A percentile compares a stretch with the other conserved stretches of the same genome.
Evolutionary conservation across 30 jellyfish, hydroid and myxozoan species (phyloP).

Genomic region (Sanderia malayensis): DNA sequence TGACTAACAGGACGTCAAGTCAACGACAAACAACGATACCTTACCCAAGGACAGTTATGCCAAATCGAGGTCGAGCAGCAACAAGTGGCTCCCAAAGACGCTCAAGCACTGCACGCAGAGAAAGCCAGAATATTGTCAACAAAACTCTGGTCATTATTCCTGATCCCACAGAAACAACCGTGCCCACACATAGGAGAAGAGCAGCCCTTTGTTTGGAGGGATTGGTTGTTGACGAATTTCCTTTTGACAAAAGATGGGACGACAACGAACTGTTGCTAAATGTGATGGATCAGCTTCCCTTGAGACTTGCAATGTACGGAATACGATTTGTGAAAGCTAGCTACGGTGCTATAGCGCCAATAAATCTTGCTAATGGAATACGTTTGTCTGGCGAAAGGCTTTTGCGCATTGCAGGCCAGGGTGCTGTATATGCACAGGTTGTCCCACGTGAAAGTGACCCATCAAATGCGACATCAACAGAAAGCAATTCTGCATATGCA

Average conservation of each 20-base stretch:
- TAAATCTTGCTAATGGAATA: constrained; percentile 3
- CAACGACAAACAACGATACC: background rate
- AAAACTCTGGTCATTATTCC: background rate
- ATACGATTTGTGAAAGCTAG: constrained; percentile 25
- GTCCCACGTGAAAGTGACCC: background rate
- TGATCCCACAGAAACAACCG: background rate
- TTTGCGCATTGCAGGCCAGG: constrained; percentile 24
- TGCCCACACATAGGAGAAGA: constrained; percentile 11
- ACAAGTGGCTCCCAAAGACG: background rate
- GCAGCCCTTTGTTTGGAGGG: constrained; percentile 2
- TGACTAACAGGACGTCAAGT: background rate
- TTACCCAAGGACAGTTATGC: background rate
- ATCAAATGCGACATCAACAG: background rate
- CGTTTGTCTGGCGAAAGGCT: constrained; percentile 6
- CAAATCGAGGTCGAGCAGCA: background rate
- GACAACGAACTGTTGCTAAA: constrained; percentile 11
- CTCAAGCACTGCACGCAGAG: background rate
- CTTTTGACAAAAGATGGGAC: constrained; percentile 18
- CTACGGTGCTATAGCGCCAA: constrained; percentile 11
- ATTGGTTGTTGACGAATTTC: constrained; percentile 7
- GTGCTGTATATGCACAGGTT: constrained; percentile 19
- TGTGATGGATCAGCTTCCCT: constrained; percentile 20
- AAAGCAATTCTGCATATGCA: background rate
- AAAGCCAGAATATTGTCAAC: background rate
- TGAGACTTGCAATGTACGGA: background rate